Percentiles rank a stretch among this genome's conserved stretches.
These are phyloP conservation scores for Pemphigus obesinymphae DNA, from an alignment of 1,140 invertebrate species.

Conservation along the genomic window DNA sequence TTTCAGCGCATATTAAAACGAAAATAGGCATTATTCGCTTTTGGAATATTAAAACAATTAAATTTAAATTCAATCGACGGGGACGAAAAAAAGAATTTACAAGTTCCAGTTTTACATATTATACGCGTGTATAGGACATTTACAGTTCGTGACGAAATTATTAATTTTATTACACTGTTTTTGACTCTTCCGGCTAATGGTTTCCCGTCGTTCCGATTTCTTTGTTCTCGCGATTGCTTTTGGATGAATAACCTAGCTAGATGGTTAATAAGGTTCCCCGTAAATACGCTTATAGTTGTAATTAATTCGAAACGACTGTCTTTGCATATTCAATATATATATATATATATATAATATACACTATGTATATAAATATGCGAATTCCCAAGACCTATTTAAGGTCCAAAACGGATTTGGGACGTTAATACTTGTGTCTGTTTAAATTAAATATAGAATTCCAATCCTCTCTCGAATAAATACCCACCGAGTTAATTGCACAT, in stretches of 20 bases:
- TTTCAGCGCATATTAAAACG: too few species aligned
- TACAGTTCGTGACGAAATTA: conserved; percentile 5
- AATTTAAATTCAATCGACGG: not conserved
- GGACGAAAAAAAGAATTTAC: not conserved
- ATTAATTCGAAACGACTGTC: not conserved
- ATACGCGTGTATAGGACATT: too few species aligned
- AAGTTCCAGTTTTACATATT: not conserved
- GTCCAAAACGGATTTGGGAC: not conserved
- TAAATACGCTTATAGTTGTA: not conserved
- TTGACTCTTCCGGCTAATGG: not conserved
- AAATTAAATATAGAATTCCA: not conserved
- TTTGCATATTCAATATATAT: too few species aligned
- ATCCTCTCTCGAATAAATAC: not conserved
- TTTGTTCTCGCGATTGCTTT: not conserved
- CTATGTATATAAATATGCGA: not conserved
- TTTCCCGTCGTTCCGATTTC: not conserved
- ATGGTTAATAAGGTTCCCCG: not conserved
- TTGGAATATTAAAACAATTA: not conserved
- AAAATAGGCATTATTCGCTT: not conserved
- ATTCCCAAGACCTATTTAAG: too few species aligned
- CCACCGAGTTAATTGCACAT: not conserved
- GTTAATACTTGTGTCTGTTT: not conserved
- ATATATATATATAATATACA: too few species aligned
- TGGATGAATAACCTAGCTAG: not conserved
- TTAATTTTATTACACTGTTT: not conserved